These are phyloP conservation scores for Oscheius sp. DNA, from an alignment of 2,888 invertebrate species.

Conservation along the genomic window DNA sequence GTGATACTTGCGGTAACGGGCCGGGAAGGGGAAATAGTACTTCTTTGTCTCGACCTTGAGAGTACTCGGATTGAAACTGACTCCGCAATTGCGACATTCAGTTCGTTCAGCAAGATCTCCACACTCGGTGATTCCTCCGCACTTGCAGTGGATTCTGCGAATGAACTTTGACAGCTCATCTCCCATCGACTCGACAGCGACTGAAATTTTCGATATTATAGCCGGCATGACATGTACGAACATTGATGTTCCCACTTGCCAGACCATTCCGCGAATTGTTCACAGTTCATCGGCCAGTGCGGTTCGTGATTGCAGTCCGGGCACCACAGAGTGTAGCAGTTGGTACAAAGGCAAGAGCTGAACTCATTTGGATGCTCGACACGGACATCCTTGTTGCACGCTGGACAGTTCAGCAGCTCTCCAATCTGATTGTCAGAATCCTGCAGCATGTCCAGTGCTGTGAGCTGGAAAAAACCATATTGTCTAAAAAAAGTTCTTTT, in stretches of 20 bases:
- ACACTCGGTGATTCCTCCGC: constrained; percentile 37
- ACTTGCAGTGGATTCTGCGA: constrained; percentile 30
- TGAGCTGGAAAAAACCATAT: constrained; percentile 22
- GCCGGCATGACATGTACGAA: background rate
- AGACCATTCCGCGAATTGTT: constrained; percentile 48
- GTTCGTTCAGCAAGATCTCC: constrained; percentile 37
- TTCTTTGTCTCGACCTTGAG: constrained; percentile 39
- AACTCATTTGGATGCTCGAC: constrained; percentile 40
- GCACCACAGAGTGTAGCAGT: constrained; percentile 58
- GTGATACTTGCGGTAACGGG: constrained; percentile 28
- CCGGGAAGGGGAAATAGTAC: constrained; percentile 37
- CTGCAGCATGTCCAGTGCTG: constrained; percentile 35
- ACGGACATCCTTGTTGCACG: constrained; percentile 48
- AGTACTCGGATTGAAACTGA: constrained; percentile 47
- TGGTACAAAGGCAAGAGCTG: constrained; percentile 41
- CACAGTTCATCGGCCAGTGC: constrained; percentile 63
- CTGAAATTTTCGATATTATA: constrained; percentile 4
- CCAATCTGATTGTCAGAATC: constrained; percentile 34
- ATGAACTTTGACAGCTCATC: constrained; percentile 8
- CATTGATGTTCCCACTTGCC: constrained; percentile 55
- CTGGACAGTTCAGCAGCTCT: constrained; percentile 51
- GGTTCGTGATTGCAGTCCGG: constrained; percentile 54
- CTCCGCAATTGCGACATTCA: constrained; percentile 48
- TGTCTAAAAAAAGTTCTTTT: background rate
- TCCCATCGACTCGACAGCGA: constrained; percentile 12